Conservation (phyloP, 2,797 vertebrate genomes). For the Lagodon rhomboides region DNA sequence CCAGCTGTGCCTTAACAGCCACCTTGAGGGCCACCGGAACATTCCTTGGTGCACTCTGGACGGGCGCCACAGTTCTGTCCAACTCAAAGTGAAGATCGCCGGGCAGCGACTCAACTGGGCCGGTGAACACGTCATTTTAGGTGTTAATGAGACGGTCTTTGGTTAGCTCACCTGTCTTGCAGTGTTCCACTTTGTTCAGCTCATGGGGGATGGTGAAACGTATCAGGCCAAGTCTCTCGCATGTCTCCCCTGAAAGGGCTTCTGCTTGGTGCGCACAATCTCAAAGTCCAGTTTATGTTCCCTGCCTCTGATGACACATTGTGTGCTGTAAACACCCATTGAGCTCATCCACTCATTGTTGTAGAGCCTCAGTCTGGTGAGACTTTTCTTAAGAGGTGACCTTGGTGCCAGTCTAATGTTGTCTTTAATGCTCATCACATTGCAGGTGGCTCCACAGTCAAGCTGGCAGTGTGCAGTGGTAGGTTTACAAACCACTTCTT, state of each 20-base stretch:
- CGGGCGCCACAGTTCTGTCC: not conserved
- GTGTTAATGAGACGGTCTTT: not conserved
- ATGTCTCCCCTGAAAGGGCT: not conserved
- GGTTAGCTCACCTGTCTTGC: not conserved
- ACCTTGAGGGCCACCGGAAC: not conserved
- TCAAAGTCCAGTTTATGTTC: not conserved
- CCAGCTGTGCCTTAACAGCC: not conserved
- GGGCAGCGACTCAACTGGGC: not conserved
- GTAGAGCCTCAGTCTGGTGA: not conserved
- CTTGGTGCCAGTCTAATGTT: too few species aligned
- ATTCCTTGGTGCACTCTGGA: not conserved
- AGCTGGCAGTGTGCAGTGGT: too few species aligned
- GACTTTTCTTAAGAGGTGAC: too few species aligned
- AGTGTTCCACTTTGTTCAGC: not conserved
- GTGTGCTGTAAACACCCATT: not conserved
- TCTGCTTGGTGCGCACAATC: not conserved
- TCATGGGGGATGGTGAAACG: not conserved
- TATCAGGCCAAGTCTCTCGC: not conserved
- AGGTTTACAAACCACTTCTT: too few species aligned
- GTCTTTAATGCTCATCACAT: too few species aligned
- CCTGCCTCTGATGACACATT: not conserved
- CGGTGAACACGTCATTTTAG: not conserved
- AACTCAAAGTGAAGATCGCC: not conserved
- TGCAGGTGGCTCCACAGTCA: too few species aligned
- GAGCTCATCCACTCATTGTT: not conserved